These are phyloP conservation scores for Harpalus rubripes DNA, from an alignment of 2,888 invertebrate species.

Conservation along the genomic window DNA sequence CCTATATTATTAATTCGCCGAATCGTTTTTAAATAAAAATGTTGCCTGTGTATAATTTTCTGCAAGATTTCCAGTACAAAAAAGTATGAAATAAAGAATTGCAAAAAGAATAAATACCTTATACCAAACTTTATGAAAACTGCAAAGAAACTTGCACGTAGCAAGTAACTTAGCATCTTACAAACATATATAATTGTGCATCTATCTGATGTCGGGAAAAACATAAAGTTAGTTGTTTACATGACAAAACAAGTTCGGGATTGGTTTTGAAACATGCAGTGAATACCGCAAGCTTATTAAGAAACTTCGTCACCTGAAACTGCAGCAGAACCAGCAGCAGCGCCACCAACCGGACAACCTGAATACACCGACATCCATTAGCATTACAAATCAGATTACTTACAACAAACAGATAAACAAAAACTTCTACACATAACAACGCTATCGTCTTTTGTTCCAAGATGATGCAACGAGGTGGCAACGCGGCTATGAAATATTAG, in stretches of 20 bases:
- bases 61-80: too few species aligned
- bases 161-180: background rate
- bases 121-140: background rate
- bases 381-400: conserved; percentile 41
- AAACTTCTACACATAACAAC: conserved; percentile 30
- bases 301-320: conserved; percentile 47
- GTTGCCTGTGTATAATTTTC: background rate
- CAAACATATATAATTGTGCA: background rate
- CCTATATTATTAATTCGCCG: too few species aligned
- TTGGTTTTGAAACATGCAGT: conserved; percentile 31
- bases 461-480: conserved; percentile 18
- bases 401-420: conserved; percentile 35
- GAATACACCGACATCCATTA: conserved; percentile 40
- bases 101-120: background rate
- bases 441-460: conserved; percentile 34
- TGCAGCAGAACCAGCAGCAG: conserved; percentile 20
- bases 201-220: background rate
- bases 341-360: background rate
- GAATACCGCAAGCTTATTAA: conserved; percentile 46
- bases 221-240: conserved; percentile 29
- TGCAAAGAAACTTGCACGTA: background rate
- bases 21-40: too few species aligned
- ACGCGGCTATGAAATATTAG: conserved; percentile 29
- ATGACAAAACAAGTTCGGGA: conserved; percentile 26
- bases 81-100: background rate